These are phyloP conservation scores for Nomada flava DNA, from an alignment of 2,888 invertebrate genomes.

Conservation along the genomic window DNA sequence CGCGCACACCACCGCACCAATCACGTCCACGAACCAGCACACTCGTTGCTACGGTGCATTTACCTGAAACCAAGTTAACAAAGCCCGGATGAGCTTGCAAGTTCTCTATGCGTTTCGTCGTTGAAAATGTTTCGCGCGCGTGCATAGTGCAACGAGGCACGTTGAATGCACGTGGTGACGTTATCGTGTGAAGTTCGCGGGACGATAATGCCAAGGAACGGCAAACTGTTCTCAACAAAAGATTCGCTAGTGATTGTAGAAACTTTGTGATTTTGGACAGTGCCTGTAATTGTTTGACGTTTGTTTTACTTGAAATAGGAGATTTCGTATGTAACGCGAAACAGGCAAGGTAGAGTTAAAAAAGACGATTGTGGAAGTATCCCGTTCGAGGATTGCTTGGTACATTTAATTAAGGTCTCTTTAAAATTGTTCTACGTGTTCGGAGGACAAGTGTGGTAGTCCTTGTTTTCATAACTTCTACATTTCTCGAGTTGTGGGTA, in stretches of 20 bases:
- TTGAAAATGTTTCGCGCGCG: slow-evolving; percentile 1
- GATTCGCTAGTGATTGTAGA: neutral
- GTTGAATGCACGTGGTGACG: neutral
- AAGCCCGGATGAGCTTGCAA: slow-evolving; percentile 11
- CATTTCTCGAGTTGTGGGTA: neutral
- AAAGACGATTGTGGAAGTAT: no score
- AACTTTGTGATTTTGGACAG: neutral
- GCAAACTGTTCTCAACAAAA: neutral
- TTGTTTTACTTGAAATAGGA: neutral
- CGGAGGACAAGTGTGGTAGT: neutral
- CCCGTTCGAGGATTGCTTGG: neutral
- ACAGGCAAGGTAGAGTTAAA: neutral
- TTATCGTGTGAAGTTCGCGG: slow-evolving; percentile 10
- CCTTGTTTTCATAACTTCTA: neutral
- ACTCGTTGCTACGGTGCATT: slow-evolving; percentile 60
- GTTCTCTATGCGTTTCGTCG: slow-evolving; percentile 1
- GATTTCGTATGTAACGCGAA: neutral
- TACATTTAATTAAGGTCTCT: neutral
- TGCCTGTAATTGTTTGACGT: no score
- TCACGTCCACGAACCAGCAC: slow-evolving; percentile 56
- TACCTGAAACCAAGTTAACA: slow-evolving; percentile 64
- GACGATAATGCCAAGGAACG: neutral
- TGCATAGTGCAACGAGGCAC: neutral
- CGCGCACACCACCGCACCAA: slow-evolving; percentile 68
- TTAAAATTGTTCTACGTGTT: neutral